A percentile compares a stretch with the other conserved stretches of the same genome.
phyloP scores from a whole-genome alignment of 2,113 vertebrate genomes.

The Bothrops jararaca region DNA sequence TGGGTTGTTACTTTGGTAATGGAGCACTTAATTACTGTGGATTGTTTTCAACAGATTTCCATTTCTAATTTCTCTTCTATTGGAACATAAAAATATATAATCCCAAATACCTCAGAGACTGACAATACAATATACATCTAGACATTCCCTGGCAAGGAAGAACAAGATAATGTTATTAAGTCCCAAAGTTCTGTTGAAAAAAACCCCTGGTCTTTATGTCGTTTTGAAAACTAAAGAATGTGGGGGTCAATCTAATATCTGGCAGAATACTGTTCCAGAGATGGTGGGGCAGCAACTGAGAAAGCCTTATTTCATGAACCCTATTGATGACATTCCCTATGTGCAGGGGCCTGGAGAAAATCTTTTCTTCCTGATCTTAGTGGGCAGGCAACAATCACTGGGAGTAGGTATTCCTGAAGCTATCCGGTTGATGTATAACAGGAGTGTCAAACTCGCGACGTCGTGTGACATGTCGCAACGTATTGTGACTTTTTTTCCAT shows the following conservation, averaged over 20 bases:
- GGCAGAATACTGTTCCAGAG: background rate
- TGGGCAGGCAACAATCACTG: background rate
- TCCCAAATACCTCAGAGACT: background rate
- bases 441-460: too few relatives aligned
- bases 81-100: too few relatives aligned
- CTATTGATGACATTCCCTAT: background rate
- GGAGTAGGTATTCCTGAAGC: background rate
- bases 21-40: background rate
- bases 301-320: background rate
- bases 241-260: background rate
- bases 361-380: background rate
- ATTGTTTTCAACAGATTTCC: background rate
- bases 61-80: background rate
- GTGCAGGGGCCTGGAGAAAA: background rate
- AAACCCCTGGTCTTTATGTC: background rate
- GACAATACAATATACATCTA: background rate
- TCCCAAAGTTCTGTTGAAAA: background rate
- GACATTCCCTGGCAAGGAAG: background rate
- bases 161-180: background rate
- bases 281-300: background rate
- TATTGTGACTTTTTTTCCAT: too few relatives aligned
- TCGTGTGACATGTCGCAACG: too few relatives aligned
- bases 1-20: background rate
- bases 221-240: background rate
- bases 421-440: background rate